Base-by-base conservation (phyloP, 2,113 vertebrate genomes). In the Prionailurus bengalensis region DNA sequence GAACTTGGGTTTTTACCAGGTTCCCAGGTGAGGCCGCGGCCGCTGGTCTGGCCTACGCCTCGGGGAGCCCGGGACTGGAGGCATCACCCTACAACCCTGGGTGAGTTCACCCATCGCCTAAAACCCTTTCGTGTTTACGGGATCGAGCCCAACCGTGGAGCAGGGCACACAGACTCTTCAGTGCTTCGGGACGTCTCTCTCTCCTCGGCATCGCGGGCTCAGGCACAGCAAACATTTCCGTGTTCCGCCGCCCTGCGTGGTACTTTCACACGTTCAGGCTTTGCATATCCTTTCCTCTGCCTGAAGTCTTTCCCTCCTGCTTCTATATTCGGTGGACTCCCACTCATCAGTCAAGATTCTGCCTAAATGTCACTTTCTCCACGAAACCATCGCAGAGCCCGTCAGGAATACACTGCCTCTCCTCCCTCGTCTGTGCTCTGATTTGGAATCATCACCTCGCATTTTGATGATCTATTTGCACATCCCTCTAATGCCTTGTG, bases 281-380 rank as follows among this genome's bases (percentile, higher is more conserved):
- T 61, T 42, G 58, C 76, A 48, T 4, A 10, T 3, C n/a, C 48
- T 61, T 0, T 51, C 48, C 39, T 88, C 73, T 39, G 79, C 33
- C 65, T 21, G 5, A 16, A 83, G 73, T 58, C 36, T 73, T 63
- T 68, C 42, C 36, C 45, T 89, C 73, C 91, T 89, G 2, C 74
- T 95, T 95, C 92, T 97, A 63, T 93, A 71, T 82, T 93, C 78
- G 93, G 85, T 71, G 66, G 73, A 95, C 85, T 63, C 96, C 95
- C 51, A 90, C 93, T 92, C 93, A 86, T 78, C 81, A 94, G 95
- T 71, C 78, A 94, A 48, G 53, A 55, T 71, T 91, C 74, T 85
- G 42, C 70, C 79, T 89, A 88, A 95, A 95, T 94, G 91, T 95
- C 95, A 97, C 66, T 97, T 91, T 95, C 78, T 95, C 84, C 70